These are phyloP conservation scores for Quiscalus mexicanus DNA, from an alignment of 2,113 vertebrate genomes.

Conservation along the genomic window DNA sequence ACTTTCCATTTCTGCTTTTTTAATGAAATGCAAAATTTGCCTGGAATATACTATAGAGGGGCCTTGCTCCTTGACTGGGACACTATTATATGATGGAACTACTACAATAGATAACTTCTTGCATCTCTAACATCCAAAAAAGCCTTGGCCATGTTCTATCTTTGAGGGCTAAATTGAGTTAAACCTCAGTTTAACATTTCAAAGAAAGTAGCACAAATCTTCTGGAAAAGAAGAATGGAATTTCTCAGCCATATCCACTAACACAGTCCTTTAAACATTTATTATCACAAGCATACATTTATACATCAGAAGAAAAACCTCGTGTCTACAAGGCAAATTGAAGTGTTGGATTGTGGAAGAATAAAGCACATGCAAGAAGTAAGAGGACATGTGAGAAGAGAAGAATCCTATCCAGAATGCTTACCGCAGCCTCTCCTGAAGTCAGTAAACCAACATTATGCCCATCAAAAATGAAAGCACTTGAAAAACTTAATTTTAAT, in stretches of 20 bases:
- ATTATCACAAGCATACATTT: background rate
- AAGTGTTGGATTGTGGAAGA: background rate
- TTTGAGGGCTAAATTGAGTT: background rate
- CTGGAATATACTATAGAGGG: background rate
- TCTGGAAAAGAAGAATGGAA: background rate
- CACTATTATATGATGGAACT: background rate
- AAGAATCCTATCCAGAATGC: background rate
- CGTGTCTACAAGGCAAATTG: background rate
- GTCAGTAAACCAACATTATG: background rate
- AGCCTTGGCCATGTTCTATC: accelerated
- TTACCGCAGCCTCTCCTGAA: background rate
- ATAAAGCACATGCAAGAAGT: background rate
- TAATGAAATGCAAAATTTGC: background rate
- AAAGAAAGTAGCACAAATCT: background rate
- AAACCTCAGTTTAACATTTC: background rate
- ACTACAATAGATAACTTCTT: background rate
- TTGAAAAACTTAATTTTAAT: background rate
- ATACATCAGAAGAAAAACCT: background rate
- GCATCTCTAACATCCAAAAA: background rate
- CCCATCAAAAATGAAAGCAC: background rate
- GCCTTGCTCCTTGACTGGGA: background rate
- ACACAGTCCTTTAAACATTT: background rate
- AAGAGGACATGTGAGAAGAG: background rate
- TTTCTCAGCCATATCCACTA: background rate
- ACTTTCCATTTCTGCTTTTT: background rate